Percentiles rank a stretch among this genome's conserved stretches.
phyloP scores from a whole-genome alignment of 2,888 invertebrate genomes.

The Plutella xylostella region DNA sequence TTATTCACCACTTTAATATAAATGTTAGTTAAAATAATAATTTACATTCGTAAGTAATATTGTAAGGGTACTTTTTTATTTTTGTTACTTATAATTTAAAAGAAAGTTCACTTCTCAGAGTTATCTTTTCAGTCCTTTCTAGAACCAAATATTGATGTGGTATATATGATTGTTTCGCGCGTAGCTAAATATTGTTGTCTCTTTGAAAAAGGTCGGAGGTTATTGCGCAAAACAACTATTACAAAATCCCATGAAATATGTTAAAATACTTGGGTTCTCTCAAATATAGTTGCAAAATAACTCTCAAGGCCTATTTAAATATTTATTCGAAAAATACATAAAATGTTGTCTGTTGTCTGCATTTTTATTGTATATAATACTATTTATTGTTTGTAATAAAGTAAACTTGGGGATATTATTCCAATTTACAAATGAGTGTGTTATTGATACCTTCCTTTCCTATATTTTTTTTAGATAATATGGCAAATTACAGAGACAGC shows the following conservation, averaged over 20 bases:
- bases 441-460: no score
- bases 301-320: constrained; percentile 4
- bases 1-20: constrained; percentile 39
- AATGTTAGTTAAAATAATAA: constrained; percentile 20
- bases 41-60: constrained; percentile 22
- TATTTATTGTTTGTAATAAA: constrained; percentile 31
- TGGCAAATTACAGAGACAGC: no score
- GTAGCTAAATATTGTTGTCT: neutral
- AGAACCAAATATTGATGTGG: constrained; percentile 12
- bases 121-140: constrained; percentile 26
- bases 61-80: constrained; percentile 31
- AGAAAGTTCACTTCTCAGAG: constrained; percentile 32
- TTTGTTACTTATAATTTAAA: constrained; percentile 39
- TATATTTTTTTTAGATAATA: no score
- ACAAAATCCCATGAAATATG: no score
- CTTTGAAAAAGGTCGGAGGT: no score
- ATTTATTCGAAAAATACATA: constrained; percentile 1
- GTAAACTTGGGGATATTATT: no score
- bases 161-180: constrained; percentile 1
- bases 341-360: constrained; percentile 37
- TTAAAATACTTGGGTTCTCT: no score
- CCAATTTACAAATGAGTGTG: no score
- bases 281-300: no score
- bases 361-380: constrained; percentile 29
- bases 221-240: no score